Evolutionary conservation across 2,888 invertebrate genomes (phyloP), one percentile per base, ranked within the genome.

Genomic region (Portevinia maculata): DNA sequence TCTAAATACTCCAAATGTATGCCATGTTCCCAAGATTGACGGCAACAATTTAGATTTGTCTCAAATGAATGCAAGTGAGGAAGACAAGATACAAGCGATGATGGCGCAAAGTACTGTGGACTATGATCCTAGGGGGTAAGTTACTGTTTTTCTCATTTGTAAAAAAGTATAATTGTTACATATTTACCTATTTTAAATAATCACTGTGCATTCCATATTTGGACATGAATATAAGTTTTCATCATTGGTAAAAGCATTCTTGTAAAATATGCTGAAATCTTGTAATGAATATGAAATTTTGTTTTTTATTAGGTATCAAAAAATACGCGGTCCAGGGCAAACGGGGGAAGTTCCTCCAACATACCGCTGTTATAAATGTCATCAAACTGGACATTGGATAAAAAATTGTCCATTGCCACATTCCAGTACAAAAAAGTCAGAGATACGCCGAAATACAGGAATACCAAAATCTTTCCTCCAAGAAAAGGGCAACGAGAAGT

Each of bases 51-150:
- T 96, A 65, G 98, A 98, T 92, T 92, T 98, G 86, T 94, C 96
- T 46, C 95, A 94, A 91, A 94, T 98, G 91, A 96, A 97, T 92
- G 97, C 96, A 84, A 96, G 97, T 60, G 99, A 99, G 92, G 98
- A 98, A 89, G 99, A 99, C 89, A 99, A 99, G 92, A 98, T 99
- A 87, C 95, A 95, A 90, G 98, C 98, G 84, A 98, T 99, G 97
- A 98, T 99, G 94, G 94, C 96, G 84, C 98, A 99, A 90, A 98
- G 99, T 30, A 98, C 98, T 32, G 95, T 96, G 90, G 98, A 98
- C 89, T 99, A 99, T 92, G 98, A 98, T 91, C 97, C 98, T 84
- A 96, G 97, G 91, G 98, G 98, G 98, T 99, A 93, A 94, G 95
- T 91, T 39, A 57, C 64, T 52, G 32, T 24, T 39, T 32, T 11